phyloP scores from a whole-genome alignment of 2,113 vertebrate genomes.

The Crotalus tigris region DNA sequence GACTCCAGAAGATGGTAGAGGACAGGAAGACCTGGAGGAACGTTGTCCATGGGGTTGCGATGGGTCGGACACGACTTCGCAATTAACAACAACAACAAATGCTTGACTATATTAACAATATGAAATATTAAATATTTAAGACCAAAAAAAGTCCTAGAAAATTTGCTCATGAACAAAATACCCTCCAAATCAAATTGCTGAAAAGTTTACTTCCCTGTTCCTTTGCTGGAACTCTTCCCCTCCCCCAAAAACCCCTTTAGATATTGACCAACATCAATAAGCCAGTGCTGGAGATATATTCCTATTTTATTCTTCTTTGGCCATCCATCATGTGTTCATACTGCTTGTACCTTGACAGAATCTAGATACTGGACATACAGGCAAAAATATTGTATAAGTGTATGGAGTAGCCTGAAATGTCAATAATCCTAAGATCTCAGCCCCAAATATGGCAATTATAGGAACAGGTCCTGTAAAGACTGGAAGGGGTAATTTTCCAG shows the following conservation, averaged over 20 bases:
- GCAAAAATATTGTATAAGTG: neutral
- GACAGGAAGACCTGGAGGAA: too few relatives aligned
- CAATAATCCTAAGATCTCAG: neutral
- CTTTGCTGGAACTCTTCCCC: neutral
- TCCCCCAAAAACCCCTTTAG: neutral
- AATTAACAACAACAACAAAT: too few relatives aligned
- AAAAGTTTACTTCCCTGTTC: neutral
- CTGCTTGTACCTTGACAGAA: neutral
- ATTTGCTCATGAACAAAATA: neutral
- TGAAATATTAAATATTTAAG: neutral
- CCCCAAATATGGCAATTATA: neutral
- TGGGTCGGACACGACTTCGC: too few relatives aligned
- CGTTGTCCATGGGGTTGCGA: too few relatives aligned
- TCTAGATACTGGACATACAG: neutral
- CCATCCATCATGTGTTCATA: neutral
- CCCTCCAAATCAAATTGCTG: neutral
- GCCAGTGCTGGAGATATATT: neutral
- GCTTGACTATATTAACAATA: neutral
- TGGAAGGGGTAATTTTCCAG: too few relatives aligned
- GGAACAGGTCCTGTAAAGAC: neutral
- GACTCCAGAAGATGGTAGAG: too few relatives aligned
- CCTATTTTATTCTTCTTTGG: neutral
- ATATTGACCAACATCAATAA: neutral
- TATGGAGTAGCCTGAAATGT: neutral
- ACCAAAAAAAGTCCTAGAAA: neutral